Conservation (phyloP, 2,888 invertebrate genomes). For the Leptothorax acervorum region DNA sequence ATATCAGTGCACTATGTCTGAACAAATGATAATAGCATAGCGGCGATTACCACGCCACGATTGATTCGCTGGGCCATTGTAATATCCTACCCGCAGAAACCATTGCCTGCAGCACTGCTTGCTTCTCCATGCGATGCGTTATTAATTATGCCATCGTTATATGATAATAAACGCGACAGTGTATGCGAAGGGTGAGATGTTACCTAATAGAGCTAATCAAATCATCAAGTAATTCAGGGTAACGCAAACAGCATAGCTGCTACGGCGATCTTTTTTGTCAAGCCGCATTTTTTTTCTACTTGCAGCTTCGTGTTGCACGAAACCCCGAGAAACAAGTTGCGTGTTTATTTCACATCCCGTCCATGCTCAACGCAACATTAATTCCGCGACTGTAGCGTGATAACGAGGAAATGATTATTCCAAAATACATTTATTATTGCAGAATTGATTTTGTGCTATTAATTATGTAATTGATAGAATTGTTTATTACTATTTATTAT, state of each 20-base stretch:
- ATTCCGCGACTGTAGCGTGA: neutral
- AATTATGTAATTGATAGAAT: slow-evolving; percentile 31
- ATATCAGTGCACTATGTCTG: neutral
- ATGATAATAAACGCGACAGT: slow-evolving; percentile 2
- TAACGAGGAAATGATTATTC: slow-evolving; percentile 8
- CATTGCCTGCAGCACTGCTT: slow-evolving; percentile 7
- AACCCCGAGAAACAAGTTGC: neutral
- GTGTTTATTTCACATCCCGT: neutral
- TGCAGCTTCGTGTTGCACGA: neutral
- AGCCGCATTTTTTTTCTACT: neutral
- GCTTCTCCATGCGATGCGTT: neutral
- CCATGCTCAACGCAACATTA: neutral
- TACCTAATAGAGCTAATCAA: neutral
- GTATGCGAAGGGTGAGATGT: neutral
- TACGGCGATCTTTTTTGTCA: neutral
- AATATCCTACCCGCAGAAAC: slow-evolving; percentile 38
- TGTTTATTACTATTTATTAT: slow-evolving; percentile 5
- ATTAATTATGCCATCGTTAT: slow-evolving; percentile 27
- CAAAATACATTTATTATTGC: slow-evolving; percentile 14
- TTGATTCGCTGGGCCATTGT: slow-evolving; percentile 38
- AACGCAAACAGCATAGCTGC: neutral
- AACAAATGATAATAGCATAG: slow-evolving; percentile 6
- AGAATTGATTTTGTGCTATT: slow-evolving; percentile 12
- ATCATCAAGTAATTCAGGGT: neutral
- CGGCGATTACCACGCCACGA: slow-evolving; percentile 9